These are phyloP conservation scores for Microcaecilia unicolor DNA, from an alignment of 2,797 vertebrate species.

Conservation along the genomic window DNA sequence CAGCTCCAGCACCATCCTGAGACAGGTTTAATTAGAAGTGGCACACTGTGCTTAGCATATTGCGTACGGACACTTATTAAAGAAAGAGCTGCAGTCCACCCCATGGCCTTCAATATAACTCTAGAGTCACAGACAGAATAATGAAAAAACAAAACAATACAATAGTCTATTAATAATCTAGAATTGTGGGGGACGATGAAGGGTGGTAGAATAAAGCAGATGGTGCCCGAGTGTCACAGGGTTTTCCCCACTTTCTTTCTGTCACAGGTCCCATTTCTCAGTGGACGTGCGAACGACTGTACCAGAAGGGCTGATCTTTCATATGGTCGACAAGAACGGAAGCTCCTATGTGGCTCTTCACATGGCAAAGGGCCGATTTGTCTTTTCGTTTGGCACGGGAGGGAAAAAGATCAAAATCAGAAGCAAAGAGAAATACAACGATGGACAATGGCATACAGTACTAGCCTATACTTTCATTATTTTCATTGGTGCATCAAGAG, in stretches of 20 bases:
- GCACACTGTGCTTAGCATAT: too few relatives aligned
- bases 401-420: conserved; percentile 67
- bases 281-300: conserved; percentile 70
- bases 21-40: too few relatives aligned
- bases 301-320: conserved; percentile 72
- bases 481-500: too few relatives aligned
- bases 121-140: too few relatives aligned
- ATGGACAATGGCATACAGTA: conserved; percentile 88
- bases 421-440: conserved; percentile 73
- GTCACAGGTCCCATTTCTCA: conserved; percentile 69
- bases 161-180: too few relatives aligned
- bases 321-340: conserved; percentile 49
- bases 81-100: too few relatives aligned
- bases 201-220: not conserved
- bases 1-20: too few relatives aligned
- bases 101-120: too few relatives aligned
- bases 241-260: not conserved
- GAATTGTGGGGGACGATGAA: too few relatives aligned
- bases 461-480: conserved; percentile 28
- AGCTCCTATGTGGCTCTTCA: conserved; percentile 68
- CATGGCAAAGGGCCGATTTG: conserved; percentile 74
- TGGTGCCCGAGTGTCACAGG: not conserved
- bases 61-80: too few relatives aligned
- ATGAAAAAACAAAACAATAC: too few relatives aligned
- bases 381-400: conserved; percentile 56